These are phyloP conservation scores for Nemurella pictetii DNA, from an alignment of 2,888 invertebrate genomes.

Conservation along the genomic window DNA sequence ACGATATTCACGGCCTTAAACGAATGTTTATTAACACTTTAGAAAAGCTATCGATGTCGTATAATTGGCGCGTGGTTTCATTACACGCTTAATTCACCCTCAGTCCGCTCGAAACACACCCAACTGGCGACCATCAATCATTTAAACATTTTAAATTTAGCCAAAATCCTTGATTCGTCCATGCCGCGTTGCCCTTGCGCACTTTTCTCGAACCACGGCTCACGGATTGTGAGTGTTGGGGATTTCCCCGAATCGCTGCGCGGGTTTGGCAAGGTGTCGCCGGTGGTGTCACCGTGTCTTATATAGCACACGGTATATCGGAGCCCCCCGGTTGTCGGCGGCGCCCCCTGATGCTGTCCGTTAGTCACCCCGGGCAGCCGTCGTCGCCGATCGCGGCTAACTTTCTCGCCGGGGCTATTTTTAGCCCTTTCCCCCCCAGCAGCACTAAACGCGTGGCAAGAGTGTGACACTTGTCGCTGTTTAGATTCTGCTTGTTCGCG, in stretches of 20 bases:
- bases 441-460: neutral
- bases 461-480: neutral
- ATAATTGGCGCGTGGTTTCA: no score
- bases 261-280: neutral
- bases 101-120: neutral
- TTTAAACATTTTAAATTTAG: neutral
- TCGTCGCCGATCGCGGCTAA: neutral
- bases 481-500: no score
- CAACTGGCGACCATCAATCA: neutral
- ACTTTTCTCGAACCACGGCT: neutral
- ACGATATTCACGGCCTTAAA: no score
- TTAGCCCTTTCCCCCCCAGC: conserved; percentile 12
- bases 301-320: no score
- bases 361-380: neutral
- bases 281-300: no score
- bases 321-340: neutral
- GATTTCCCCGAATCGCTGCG: neutral
- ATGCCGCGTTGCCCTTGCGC: neutral
- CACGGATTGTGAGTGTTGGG: neutral
- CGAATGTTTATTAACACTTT: no score
- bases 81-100: neutral
- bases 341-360: neutral
- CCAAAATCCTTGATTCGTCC: neutral
- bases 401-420: conserved; percentile 15
- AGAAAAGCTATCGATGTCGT: no score